Conservation (phyloP, 2,113 vertebrate species). For the Variabilichromis moorii region DNA sequence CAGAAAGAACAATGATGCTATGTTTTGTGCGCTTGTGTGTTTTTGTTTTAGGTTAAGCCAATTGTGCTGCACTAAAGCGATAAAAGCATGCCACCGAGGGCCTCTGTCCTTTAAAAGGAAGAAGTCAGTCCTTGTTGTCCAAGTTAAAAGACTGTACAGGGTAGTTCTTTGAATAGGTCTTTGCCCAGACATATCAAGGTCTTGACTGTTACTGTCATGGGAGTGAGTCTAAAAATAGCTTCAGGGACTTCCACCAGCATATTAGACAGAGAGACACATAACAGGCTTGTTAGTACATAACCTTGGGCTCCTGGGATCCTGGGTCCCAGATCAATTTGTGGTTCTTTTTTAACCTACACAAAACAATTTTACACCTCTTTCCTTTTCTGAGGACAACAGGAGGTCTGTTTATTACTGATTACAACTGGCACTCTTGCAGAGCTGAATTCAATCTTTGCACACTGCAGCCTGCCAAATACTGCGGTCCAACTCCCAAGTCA, state of each 20-base stretch:
- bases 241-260: background rate
- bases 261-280: conserved; percentile 5
- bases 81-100: background rate
- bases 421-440: conserved; percentile 20
- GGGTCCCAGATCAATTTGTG: conserved; percentile 32
- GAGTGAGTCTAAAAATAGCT: conserved; percentile 44
- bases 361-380: conserved; percentile 4
- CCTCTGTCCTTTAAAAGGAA: background rate
- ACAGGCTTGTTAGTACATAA: conserved; percentile 17
- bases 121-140: background rate
- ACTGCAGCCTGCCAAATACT: background rate
- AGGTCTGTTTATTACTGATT: conserved; percentile 43
- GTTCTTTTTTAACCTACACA: conserved; percentile 14
- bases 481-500: background rate
- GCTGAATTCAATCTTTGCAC: background rate
- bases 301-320: background rate
- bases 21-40: background rate
- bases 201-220: conserved; percentile 8
- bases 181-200: conserved; percentile 14
- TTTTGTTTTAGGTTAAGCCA: background rate
- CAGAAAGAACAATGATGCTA: background rate
- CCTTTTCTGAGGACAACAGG: conserved; percentile 12
- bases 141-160: conserved; percentile 6
- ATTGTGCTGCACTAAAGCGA: background rate
- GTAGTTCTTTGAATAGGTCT: background rate